phyloP scores from a whole-genome alignment of 2,113 vertebrate genomes.

The Meleagris gallopavo region DNA sequence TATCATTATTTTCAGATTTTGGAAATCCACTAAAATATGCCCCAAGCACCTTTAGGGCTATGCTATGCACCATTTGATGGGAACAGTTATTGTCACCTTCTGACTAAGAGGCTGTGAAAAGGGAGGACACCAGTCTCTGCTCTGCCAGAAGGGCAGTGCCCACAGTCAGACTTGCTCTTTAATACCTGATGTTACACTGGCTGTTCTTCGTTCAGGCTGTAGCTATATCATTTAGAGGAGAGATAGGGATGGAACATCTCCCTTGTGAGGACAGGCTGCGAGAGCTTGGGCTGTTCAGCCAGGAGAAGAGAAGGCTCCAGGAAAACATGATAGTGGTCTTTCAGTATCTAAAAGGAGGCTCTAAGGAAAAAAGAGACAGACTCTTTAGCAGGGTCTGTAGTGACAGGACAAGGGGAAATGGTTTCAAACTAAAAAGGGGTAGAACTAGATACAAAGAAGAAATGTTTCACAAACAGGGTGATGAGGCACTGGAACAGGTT shows the following conservation, averaged over 20 bases:
- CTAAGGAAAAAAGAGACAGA: too few species aligned
- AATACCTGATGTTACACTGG: accelerated
- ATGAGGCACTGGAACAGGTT: too few species aligned
- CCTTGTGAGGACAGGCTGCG: too few species aligned
- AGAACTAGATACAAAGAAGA: too few species aligned
- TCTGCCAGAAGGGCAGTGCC: background rate
- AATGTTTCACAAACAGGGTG: too few species aligned
- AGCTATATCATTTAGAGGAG: background rate
- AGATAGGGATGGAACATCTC: background rate
- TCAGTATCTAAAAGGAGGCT: too few species aligned
- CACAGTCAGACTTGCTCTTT: background rate
- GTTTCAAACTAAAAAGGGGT: too few species aligned
- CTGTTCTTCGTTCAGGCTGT: background rate
- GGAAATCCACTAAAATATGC: background rate
- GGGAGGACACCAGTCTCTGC: background rate
- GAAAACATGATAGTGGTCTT: too few species aligned
- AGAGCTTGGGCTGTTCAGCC: too few species aligned
- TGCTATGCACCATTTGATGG: background rate
- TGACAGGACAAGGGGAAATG: too few species aligned
- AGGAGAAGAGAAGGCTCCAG: too few species aligned
- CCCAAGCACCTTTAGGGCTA: background rate
- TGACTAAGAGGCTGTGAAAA: background rate
- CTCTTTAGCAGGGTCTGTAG: too few species aligned
- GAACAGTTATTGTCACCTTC: accelerated
- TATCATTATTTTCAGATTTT: background rate